Conservation (phyloP, 2,113 vertebrate species). For the Gallinago jamesoni region DNA sequence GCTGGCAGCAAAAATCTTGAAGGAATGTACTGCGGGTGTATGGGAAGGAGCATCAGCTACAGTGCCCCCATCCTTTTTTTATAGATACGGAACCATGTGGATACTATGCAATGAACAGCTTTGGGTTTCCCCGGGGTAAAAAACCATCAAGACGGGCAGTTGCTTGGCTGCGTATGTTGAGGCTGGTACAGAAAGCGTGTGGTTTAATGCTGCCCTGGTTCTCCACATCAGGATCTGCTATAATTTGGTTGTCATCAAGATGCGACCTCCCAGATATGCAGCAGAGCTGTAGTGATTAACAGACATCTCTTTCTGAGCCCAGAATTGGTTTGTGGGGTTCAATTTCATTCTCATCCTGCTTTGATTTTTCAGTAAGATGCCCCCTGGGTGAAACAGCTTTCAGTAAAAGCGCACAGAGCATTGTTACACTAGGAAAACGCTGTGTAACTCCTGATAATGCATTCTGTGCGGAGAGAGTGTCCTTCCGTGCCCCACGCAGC, state of each 20-base stretch:
- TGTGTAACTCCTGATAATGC: not conserved
- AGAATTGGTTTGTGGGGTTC: not conserved
- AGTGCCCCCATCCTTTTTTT: too few species aligned
- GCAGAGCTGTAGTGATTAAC: not conserved
- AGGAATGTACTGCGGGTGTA: not conserved
- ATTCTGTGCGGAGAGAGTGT: not conserved
- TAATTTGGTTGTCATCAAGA: not conserved
- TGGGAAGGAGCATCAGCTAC: not conserved
- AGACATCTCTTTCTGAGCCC: not conserved
- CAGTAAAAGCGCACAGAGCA: not conserved
- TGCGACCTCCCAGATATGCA: not conserved
- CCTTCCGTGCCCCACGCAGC: fast-evolving
- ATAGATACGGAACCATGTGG: not conserved
- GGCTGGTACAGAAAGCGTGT: not conserved
- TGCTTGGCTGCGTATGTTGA: not conserved
- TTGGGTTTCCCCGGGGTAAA: not conserved
- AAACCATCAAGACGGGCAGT: not conserved
- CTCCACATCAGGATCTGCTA: not conserved
- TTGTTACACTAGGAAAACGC: not conserved
- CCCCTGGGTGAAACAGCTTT: not conserved
- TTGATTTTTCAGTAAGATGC: not conserved
- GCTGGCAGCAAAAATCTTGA: not conserved
- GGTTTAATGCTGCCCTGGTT: not conserved
- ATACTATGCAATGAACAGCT: not conserved
- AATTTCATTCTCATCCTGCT: not conserved